A percentile compares a stretch with the other conserved stretches of the same genome.
Conservation (phyloP, 2,888 invertebrate species). For the Torymus auratus region DNA sequence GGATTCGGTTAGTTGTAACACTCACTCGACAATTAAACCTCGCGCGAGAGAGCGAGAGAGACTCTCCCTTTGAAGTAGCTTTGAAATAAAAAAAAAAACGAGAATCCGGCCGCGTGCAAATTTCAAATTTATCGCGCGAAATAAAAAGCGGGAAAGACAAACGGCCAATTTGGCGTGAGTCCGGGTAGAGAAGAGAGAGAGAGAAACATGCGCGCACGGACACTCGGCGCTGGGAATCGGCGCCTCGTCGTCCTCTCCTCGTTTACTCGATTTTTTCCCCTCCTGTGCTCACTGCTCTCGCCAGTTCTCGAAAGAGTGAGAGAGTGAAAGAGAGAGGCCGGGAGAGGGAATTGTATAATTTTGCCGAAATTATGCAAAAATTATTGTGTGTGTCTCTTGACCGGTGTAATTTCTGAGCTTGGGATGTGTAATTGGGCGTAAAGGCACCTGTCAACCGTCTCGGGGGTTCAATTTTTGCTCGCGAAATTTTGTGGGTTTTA, state of each 20-base stretch:
- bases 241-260: neutral
- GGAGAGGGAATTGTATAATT: slow-evolving; percentile 33
- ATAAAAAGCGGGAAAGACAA: slow-evolving; percentile 56
- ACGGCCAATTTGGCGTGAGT: slow-evolving; percentile 51
- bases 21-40: slow-evolving; percentile 49
- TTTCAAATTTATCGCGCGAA: slow-evolving; percentile 58
- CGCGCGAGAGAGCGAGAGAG: neutral
- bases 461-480: neutral
- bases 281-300: neutral
- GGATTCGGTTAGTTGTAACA: slow-evolving; percentile 29
- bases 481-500: slow-evolving; percentile 4
- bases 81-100: neutral
- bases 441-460: neutral
- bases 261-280: neutral
- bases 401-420: slow-evolving; percentile 21
- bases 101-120: slow-evolving; percentile 39
- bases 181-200: too few species aligned
- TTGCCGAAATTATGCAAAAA: slow-evolving; percentile 46
- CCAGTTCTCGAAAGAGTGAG: too few species aligned
- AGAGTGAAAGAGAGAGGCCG: too few species aligned
- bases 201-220: neutral
- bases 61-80: slow-evolving; percentile 1
- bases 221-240: slow-evolving; percentile 25
- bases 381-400: slow-evolving; percentile 13
- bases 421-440: slow-evolving; percentile 14